Evolutionary conservation across 2,113 vertebrate genomes (phyloP).

Genomic region (Acrocephalus kingi): DNA sequence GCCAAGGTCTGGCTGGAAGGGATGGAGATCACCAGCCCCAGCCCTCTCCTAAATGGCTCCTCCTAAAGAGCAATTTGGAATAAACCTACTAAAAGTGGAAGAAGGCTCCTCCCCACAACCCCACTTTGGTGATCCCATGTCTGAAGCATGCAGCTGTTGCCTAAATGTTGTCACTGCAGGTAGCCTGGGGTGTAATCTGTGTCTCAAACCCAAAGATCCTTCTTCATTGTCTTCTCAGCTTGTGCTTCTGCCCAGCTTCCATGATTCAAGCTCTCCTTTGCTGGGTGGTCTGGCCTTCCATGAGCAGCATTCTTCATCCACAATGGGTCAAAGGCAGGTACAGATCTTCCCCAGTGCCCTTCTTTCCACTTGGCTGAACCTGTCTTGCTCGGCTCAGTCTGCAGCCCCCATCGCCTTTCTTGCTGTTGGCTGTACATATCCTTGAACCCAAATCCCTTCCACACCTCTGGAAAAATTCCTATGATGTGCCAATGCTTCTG

Average conservation of each 20-base stretch:
- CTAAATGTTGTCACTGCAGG: background rate
- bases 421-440: background rate
- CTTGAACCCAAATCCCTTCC: background rate
- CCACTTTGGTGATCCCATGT: background rate
- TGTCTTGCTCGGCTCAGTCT: background rate
- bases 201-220: background rate
- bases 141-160: background rate
- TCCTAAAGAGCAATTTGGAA: background rate
- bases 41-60: background rate
- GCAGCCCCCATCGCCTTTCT: background rate
- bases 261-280: background rate
- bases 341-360: background rate
- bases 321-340: background rate
- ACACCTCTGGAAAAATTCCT: background rate
- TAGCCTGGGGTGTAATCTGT: background rate
- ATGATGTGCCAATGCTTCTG: fast-evolving
- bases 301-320: fast-evolving
- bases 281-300: background rate
- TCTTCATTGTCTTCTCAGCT: background rate
- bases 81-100: background rate
- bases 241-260: background rate
- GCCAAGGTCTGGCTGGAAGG: background rate
- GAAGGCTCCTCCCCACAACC: background rate
- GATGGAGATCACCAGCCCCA: background rate
- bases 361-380: background rate